These are phyloP conservation scores for Caenorhabditis sp. DNA, from an alignment of 2,888 invertebrate species.

Conservation along the genomic window DNA sequence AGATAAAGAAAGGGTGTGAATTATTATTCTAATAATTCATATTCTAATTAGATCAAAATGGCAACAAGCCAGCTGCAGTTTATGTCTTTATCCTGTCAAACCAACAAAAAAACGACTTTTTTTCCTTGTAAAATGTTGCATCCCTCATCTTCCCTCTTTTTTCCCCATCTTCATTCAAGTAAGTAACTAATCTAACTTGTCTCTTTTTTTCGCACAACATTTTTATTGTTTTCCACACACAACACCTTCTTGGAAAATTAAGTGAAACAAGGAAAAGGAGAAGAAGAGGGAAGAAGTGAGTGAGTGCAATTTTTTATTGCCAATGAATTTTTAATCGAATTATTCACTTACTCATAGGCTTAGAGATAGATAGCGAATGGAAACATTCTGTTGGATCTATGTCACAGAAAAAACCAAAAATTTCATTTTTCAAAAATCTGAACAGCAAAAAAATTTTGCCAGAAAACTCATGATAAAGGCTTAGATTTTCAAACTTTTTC, in stretches of 20 bases:
- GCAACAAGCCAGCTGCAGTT: background rate
- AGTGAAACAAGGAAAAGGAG: background rate
- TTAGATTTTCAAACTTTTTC: too few relatives aligned
- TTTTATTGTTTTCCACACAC: background rate
- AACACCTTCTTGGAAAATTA: conserved; percentile 1
- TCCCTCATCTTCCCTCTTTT: background rate
- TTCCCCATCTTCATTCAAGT: background rate
- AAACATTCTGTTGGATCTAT: too few relatives aligned
- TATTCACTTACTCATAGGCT: background rate
- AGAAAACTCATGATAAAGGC: too few relatives aligned
- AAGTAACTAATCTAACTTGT: background rate
- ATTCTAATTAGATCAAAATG: background rate
- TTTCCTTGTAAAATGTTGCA: too few relatives aligned
- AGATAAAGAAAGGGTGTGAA: background rate
- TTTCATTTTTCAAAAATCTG: too few relatives aligned
- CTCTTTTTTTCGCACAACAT: background rate
- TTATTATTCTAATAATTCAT: background rate
- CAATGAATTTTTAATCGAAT: conserved; percentile 7
- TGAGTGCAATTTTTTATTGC: background rate
- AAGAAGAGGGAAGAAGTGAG: background rate
- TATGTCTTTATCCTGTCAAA: too few relatives aligned
- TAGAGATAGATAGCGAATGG: too few relatives aligned
- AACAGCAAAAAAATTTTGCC: too few relatives aligned
- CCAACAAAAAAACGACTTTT: too few relatives aligned
- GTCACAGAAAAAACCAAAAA: too few relatives aligned